phyloP scores from a whole-genome alignment of 1,140 invertebrate genomes.

The Tigriopus japonicus region DNA sequence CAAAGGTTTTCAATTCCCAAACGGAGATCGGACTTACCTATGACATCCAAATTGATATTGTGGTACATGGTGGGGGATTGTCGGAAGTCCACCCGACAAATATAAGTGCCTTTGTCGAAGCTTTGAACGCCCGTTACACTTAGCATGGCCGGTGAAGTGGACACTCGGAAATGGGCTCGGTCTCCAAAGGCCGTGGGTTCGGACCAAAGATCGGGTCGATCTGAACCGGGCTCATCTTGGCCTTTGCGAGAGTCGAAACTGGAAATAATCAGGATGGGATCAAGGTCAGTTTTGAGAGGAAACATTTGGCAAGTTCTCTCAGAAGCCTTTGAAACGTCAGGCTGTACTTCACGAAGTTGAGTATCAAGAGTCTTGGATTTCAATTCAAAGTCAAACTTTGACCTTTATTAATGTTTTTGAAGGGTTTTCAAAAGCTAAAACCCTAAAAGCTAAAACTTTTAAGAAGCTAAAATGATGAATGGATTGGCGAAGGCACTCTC shows the following conservation, averaged over 20 bases:
- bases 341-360: too few species aligned
- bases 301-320: too few species aligned
- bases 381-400: too few species aligned
- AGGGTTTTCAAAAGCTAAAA: too few species aligned
- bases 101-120: conserved; percentile 8
- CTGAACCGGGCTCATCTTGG: neutral
- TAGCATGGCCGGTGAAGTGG: neutral
- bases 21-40: conserved; percentile 6
- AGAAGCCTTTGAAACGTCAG: too few species aligned
- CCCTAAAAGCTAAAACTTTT: too few species aligned
- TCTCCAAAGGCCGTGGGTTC: conserved; percentile 11
- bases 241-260: conserved; percentile 8
- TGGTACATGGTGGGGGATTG: conserved; percentile 14
- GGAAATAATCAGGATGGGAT: neutral
- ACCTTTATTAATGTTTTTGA: too few species aligned
- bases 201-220: conserved; percentile 10
- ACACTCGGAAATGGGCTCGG: conserved; percentile 4
- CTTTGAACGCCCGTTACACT: conserved; percentile 5
- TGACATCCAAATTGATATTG: conserved; percentile 5
- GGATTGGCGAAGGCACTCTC: too few species aligned
- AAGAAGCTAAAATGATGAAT: too few species aligned
- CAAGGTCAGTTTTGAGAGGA: too few species aligned
- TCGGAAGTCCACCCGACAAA: conserved; percentile 13
- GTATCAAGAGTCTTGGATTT: too few species aligned
- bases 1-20: neutral